Conservation (phyloP, 1,140 invertebrate genomes). For the Macrobrachium nipponense region DNA sequence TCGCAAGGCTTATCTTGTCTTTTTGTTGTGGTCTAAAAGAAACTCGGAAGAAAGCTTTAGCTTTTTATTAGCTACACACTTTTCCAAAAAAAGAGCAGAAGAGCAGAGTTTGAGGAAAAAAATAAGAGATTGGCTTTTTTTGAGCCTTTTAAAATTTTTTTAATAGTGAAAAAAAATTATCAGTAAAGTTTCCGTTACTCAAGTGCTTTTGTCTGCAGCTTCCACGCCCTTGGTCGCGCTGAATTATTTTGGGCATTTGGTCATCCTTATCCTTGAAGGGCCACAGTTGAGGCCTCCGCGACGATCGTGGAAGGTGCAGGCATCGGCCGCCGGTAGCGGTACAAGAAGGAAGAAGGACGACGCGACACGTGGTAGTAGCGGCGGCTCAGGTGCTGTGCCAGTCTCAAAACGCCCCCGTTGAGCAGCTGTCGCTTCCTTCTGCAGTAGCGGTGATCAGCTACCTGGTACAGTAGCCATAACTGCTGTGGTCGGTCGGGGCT, state of each 20-base stretch:
- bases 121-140: not conserved
- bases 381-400: slow-evolving; percentile 6
- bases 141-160: not conserved
- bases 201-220: slow-evolving; percentile 41
- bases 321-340: slow-evolving; percentile 36
- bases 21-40: not conserved
- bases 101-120: too few species aligned
- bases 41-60: not conserved
- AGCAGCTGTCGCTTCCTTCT: not conserved
- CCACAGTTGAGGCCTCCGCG: slow-evolving; percentile 32
- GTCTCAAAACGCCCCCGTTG: too few species aligned
- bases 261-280: not conserved
- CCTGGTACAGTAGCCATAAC: not conserved
- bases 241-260: slow-evolving; percentile 10
- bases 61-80: not conserved
- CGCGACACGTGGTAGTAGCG: slow-evolving; percentile 32
- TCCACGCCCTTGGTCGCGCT: slow-evolving; percentile 32
- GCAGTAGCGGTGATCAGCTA: not conserved
- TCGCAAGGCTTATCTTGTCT: too few species aligned
- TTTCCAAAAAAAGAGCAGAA: not conserved
- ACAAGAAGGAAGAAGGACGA: not conserved
- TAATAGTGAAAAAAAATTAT: slow-evolving; percentile 11
- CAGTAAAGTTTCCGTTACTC: slow-evolving; percentile 27
- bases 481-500: not conserved
- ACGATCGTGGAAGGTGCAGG: slow-evolving; percentile 40